Base-by-base conservation (phyloP, 1,140 invertebrate species). In the Choristoneura fumiferana region DNA sequence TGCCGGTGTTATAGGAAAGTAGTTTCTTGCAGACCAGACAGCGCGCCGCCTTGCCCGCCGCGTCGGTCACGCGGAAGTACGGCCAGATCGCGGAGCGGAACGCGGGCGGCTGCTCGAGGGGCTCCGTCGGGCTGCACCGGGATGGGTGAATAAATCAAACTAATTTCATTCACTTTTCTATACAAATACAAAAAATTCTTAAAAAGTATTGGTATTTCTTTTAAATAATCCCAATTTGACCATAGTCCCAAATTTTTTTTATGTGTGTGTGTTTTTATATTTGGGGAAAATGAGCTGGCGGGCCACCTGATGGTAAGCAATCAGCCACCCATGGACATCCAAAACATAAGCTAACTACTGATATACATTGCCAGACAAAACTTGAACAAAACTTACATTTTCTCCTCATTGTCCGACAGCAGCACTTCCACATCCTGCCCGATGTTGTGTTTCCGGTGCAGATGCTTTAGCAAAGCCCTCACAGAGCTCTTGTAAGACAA, bases 21-120 rank as follows among this genome's bases (percentile, higher is more conserved):
- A 15, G 15, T 34, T 59, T 59, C 37, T 55, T 49, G 29, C 62
- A 63, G 10, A 63, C 37, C 13, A 59, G 34, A 17, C 62, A 63
- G n/a, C 22, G 33, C 0, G 62, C 38, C 1, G 52, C 6, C 33
- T 57, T 59, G 9, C 29, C 14, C 0, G 35, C 34, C 0, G 14
- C 12, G 45, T 63, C 62, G 8, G 55, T 22, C n/a, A 29, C 35
- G n/a, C 49, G 58, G 57, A 53, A 63, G 22, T 59, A 63, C 4
- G 29, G 15, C 62, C 62, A 63, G 14, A 59, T 18, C 29, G 15
- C 15, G 0, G 56, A 55, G 12, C 55, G 56, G 10, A 40, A 18
- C 10, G 17, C 10, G 0, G 40, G 3, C 1, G 17, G 40, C 1
- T 15, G 18, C 2, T 45, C 40, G 10, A n/a, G 4, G 0, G 17